These are phyloP conservation scores for Scaptomyza hsui DNA, from an alignment of 1,140 invertebrate genomes.

Conservation along the genomic window DNA sequence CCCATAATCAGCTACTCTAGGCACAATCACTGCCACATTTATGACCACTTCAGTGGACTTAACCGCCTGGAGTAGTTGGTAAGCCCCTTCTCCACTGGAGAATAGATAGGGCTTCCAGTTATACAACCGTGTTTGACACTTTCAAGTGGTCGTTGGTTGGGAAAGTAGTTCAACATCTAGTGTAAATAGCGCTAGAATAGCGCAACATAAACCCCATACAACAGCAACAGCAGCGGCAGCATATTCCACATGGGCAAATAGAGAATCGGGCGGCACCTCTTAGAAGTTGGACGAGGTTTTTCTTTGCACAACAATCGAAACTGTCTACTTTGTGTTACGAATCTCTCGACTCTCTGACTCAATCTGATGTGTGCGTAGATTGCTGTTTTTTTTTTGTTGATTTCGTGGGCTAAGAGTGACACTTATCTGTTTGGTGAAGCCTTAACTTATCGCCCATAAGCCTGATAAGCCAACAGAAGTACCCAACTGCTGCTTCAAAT, in stretches of 20 bases:
- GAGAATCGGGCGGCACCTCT: slow-evolving; percentile 21
- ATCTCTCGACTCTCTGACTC: slow-evolving; percentile 4
- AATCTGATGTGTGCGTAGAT: slow-evolving; percentile 5
- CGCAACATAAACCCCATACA: slow-evolving; percentile 32
- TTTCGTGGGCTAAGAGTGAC: slow-evolving; percentile 55
- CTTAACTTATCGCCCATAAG: slow-evolving; percentile 66
- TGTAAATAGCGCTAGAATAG: slow-evolving; percentile 57
- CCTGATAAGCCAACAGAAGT: slow-evolving; percentile 69
- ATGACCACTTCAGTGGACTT: slow-evolving; percentile 63
- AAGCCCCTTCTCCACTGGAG: slow-evolving; percentile 19
- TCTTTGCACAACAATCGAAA: slow-evolving; percentile 62
- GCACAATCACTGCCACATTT: slow-evolving; percentile 69
- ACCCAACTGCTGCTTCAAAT: slow-evolving; percentile 33
- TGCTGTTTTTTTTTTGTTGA: slow-evolving; percentile 5
- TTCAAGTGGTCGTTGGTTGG: slow-evolving; percentile 56
- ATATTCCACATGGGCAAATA: slow-evolving; percentile 26
- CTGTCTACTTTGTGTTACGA: slow-evolving; percentile 40
- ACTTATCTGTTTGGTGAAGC: slow-evolving; percentile 68
- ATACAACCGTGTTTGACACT: slow-evolving; percentile 71
- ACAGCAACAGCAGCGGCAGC: not conserved
- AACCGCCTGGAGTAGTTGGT: slow-evolving; percentile 48
- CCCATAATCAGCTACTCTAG: slow-evolving; percentile 65
- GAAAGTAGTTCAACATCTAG: slow-evolving; percentile 74
- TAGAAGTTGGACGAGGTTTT: slow-evolving; percentile 29
- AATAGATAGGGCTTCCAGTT: slow-evolving; percentile 52